These are phyloP conservation scores for Leptoclinus maculatus DNA, from an alignment of 2,797 vertebrate species.

Conservation along the genomic window DNA sequence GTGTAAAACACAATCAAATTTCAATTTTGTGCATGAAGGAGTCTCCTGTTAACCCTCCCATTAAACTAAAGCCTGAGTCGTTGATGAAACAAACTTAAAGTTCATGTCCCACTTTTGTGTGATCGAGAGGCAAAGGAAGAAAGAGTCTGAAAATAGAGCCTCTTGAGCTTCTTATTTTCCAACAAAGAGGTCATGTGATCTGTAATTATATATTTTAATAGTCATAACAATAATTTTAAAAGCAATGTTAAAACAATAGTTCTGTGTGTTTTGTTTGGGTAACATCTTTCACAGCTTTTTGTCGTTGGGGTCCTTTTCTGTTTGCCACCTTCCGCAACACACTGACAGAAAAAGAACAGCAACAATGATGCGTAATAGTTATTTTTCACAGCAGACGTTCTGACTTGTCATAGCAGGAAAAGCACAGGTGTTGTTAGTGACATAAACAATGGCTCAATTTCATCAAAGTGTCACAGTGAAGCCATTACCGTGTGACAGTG, in stretches of 20 bases:
- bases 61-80: background rate
- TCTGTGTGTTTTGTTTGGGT: background rate
- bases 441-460: background rate
- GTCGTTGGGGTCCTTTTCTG: background rate
- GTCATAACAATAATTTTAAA: background rate
- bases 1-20: background rate
- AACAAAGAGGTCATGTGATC: background rate
- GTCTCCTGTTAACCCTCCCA: background rate
- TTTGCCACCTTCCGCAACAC: background rate
- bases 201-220: background rate
- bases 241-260: background rate
- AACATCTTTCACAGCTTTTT: slow-evolving; percentile 17
- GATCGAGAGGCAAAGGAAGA: background rate
- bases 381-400: background rate
- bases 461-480: background rate
- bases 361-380: background rate
- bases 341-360: background rate
- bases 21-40: background rate
- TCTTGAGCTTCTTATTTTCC: background rate
- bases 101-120: background rate
- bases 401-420: background rate
- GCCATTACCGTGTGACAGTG: background rate
- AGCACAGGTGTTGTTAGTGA: background rate
- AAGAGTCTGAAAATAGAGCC: background rate
- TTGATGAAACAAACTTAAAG: background rate